A percentile compares a stretch with the other conserved stretches of the same genome.
Evolutionary conservation across 2,113 vertebrate genomes (phyloP).

Genomic region (Penelope pileata): DNA sequence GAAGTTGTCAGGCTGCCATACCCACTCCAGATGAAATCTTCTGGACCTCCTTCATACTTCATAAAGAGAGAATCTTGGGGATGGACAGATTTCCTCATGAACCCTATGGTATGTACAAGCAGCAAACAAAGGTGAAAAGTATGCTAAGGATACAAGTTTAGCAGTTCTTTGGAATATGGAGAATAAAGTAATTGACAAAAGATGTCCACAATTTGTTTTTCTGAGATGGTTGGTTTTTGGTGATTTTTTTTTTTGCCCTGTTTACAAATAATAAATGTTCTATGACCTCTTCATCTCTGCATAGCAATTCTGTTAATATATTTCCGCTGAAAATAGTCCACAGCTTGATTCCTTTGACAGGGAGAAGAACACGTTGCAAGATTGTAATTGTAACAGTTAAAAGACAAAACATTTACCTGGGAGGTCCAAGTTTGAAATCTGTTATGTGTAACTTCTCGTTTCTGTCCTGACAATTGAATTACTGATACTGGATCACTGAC

Average conservation of each 20-base stretch:
- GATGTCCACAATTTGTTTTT: background rate
- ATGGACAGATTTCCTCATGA: slow-evolving; percentile 99
- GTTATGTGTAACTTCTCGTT: background rate
- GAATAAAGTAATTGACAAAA: background rate
- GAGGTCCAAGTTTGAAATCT: background rate
- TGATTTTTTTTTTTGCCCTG: background rate
- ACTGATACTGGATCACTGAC: background rate
- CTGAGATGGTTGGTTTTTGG: background rate
- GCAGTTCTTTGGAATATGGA: background rate
- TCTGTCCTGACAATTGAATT: background rate
- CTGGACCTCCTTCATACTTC: slow-evolving; percentile 91
- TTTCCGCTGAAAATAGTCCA: fast-evolving
- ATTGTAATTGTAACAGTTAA: background rate
- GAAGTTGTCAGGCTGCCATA: slow-evolving; percentile 94
- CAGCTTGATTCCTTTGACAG: background rate
- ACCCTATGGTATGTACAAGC: slow-evolving; percentile 90
- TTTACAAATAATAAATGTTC: background rate
- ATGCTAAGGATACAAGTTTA: background rate
- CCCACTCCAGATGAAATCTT: slow-evolving; percentile 92
- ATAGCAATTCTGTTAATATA: background rate
- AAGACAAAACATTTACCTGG: background rate
- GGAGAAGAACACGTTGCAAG: background rate
- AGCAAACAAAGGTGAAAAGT: background rate
- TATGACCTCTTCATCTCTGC: background rate
- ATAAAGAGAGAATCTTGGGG: slow-evolving; percentile 99